A percentile compares a stretch with the other conserved stretches of the same genome.
phyloP scores from a whole-genome alignment of 2,888 invertebrate species.

The Pammene fasciana region DNA sequence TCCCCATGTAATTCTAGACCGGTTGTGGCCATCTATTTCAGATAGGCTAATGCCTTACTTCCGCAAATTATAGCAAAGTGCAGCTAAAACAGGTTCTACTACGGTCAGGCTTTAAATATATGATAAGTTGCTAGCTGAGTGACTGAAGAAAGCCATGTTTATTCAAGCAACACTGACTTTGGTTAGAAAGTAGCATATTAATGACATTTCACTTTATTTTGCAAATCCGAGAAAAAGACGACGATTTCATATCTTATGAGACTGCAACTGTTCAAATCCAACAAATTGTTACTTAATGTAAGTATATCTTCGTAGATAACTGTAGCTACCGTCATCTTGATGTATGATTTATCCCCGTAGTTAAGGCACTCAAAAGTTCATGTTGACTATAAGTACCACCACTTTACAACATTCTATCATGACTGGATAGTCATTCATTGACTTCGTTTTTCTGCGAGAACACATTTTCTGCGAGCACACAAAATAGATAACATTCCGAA shows the following conservation, averaged over 20 bases:
- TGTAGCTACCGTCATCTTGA: too few relatives aligned
- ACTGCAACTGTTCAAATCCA: too few relatives aligned
- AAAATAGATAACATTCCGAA: not conserved
- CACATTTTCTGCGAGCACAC: not conserved
- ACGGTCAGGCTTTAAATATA: slow-evolving; percentile 10
- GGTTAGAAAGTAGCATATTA: not conserved
- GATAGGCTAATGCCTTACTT: slow-evolving; percentile 40
- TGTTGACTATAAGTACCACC: too few relatives aligned
- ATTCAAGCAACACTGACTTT: not conserved
- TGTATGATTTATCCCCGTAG: too few relatives aligned
- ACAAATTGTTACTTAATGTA: too few relatives aligned
- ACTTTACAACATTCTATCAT: too few relatives aligned
- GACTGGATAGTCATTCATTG: too few relatives aligned
- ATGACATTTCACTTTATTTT: not conserved
- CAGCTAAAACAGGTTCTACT: slow-evolving; percentile 27
- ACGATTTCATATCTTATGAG: too few relatives aligned
- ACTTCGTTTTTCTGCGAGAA: too few relatives aligned
- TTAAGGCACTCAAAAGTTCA: too few relatives aligned
- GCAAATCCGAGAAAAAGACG: too few relatives aligned
- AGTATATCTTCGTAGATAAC: too few relatives aligned
- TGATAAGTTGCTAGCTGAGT: slow-evolving; percentile 7
- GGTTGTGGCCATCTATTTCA: slow-evolving; percentile 32
- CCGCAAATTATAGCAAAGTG: slow-evolving; percentile 38
- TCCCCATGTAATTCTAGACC: slow-evolving; percentile 30
- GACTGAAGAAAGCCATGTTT: not conserved